Evolutionary conservation across 2,797 vertebrate species (phyloP).

Genomic region (Oryzias dopingdopingensis): DNA sequence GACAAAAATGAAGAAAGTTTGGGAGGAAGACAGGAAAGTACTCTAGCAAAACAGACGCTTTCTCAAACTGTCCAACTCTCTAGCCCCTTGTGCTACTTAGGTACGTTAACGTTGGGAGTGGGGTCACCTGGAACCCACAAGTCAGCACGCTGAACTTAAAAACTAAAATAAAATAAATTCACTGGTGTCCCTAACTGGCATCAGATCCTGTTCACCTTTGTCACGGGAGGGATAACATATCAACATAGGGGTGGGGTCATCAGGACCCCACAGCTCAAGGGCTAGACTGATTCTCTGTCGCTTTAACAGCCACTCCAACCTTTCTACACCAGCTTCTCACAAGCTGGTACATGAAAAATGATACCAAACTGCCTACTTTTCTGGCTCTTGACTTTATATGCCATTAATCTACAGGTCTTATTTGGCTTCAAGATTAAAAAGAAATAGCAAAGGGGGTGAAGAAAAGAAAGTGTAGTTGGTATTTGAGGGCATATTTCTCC

Average conservation of each 20-base stretch:
- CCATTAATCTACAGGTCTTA: slow-evolving; percentile 69
- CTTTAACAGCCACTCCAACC: slow-evolving; percentile 34
- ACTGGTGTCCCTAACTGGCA: too few species aligned
- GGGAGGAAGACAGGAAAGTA: slow-evolving; percentile 22
- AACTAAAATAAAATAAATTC: too few species aligned
- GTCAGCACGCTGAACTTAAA: too few species aligned
- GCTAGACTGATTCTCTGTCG: slow-evolving; percentile 20
- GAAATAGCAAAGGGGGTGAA: slow-evolving; percentile 46
- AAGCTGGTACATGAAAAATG: slow-evolving; percentile 61
- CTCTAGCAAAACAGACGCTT: slow-evolving; percentile 30
- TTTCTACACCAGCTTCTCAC: slow-evolving; percentile 55
- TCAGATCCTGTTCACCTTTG: too few species aligned
- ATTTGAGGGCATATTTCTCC: slow-evolving; percentile 65
- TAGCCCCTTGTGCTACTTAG: neutral
- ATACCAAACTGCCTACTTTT: slow-evolving; percentile 59
- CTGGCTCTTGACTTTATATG: slow-evolving; percentile 63
- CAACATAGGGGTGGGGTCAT: too few species aligned
- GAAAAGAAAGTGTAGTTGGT: slow-evolving; percentile 26
- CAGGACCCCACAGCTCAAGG: too few species aligned
- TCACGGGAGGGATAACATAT: too few species aligned
- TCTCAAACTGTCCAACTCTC: slow-evolving; percentile 50
- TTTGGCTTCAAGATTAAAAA: slow-evolving; percentile 55
- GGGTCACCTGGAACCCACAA: too few species aligned
- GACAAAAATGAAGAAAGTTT: slow-evolving; percentile 43
- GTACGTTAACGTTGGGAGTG: too few species aligned